Base-by-base conservation (phyloP, 2,113 vertebrate genomes). In the Spea bombifrons region DNA sequence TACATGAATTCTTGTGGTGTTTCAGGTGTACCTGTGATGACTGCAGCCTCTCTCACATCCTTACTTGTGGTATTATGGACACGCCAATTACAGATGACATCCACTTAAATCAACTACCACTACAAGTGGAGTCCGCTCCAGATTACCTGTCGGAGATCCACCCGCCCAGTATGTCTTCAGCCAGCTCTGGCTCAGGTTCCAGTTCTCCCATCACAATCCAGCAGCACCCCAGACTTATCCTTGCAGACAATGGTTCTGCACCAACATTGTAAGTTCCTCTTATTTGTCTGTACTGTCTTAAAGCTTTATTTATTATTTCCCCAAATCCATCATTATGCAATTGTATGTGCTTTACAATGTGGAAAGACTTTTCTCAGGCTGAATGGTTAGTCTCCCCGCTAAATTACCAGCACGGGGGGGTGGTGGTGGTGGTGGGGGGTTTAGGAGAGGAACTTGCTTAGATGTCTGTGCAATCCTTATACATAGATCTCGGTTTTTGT, bases 41-140 rank as follows among this genome's bases (percentile, higher is more conserved):
- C 93, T 99, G 97, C 88, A 99, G 97, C 84, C 95, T 99, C 74
- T 99, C 97, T 8, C 97, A 99, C 90, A 99, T 99, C 87, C 91
- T 99, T 83, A 99, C 96, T 0, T 99, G 97, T 79, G 97, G 97
- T 81, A 95, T 99, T 87, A 94, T 98, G 95, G 97, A 99, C 75
- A 92, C 97, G n/a, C 94, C 96, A 1, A 93, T 94, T 49, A 85
- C 95, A 0, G 94, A 98, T 61, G 96, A 97, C 85, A 89, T 96
- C 82, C 95, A 96, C 85, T 89, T 94, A 73, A 93, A 92, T 83
- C 96, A 95, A 86, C 89, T 97, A 82, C 95, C 96, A 0, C 87
- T 96, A 6, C 95, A 94, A 4, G 91, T 91, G n/a, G 95, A 94
- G 69, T 86, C 94, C 50, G 89, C 93, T n/a, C 88, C 91, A 2